Evolutionary conservation across 2,888 invertebrate species (phyloP).

Genomic region (Meloe dianella): DNA sequence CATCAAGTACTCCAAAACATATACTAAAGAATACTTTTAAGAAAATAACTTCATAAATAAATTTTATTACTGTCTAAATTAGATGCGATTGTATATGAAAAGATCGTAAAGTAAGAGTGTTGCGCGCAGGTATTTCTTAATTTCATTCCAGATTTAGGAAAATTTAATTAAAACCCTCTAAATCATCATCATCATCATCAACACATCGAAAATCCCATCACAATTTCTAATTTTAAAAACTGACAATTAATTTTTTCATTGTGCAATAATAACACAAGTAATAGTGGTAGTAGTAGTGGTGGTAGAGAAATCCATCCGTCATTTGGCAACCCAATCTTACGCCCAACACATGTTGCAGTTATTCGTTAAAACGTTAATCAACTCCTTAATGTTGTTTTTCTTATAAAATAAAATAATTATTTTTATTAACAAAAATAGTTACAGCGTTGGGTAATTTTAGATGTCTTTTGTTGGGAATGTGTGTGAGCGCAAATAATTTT

Average conservation of each 20-base stretch:
- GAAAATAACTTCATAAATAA: conserved; percentile 41
- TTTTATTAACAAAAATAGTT: not conserved
- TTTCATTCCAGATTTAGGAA: conserved; percentile 22
- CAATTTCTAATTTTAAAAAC: too few species aligned
- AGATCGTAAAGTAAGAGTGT: conserved; percentile 27
- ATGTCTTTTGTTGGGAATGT: not conserved
- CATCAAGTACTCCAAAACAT: conserved; percentile 40
- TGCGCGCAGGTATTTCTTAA: conserved; percentile 33
- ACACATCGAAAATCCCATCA: too few species aligned
- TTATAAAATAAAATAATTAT: not conserved
- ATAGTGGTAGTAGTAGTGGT: too few species aligned
- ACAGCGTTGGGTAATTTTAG: not conserved
- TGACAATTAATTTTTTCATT: not conserved
- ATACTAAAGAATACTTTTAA: conserved; percentile 34
- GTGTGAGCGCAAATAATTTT: conserved; percentile 8
- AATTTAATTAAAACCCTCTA: conserved; percentile 25
- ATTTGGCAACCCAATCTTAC: not conserved
- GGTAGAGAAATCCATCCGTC: not conserved
- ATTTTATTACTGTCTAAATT: conserved; percentile 38
- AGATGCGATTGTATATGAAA: conserved; percentile 30
- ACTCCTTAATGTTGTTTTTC: not conserved
- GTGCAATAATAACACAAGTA: not conserved
- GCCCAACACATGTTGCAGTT: not conserved
- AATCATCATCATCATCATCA: not conserved
- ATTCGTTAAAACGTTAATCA: not conserved